A percentile compares a stretch with the other conserved stretches of the same genome.
phyloP scores from a whole-genome alignment of 2,113 vertebrate species.

The Epinephelus moara region DNA sequence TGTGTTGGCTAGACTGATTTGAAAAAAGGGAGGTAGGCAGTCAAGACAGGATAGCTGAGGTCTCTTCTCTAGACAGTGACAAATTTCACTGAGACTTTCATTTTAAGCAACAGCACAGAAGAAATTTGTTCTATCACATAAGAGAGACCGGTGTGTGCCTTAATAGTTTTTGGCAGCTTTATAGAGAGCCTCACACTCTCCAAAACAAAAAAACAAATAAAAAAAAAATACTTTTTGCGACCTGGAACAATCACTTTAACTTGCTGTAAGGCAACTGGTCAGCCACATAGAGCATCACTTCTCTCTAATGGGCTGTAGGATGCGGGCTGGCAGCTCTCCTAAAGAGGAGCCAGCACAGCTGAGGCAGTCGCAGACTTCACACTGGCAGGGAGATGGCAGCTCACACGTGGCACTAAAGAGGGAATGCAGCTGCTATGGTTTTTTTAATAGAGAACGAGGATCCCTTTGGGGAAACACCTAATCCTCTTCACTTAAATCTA shows the following conservation, averaged over 20 bases:
- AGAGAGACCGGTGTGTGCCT: slow-evolving; percentile 9
- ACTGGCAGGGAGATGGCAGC: slow-evolving; percentile 42
- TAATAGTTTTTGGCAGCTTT: slow-evolving; percentile 45
- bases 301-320: slow-evolving; percentile 47
- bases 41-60: slow-evolving; percentile 43
- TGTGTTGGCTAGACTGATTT: slow-evolving; percentile 55
- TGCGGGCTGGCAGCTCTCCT: slow-evolving; percentile 30
- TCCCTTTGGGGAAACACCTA: slow-evolving; percentile 66
- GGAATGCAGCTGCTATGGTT: slow-evolving; percentile 42
- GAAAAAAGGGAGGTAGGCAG: slow-evolving; percentile 51
- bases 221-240: neutral
- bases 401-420: slow-evolving; percentile 48
- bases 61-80: slow-evolving; percentile 67
- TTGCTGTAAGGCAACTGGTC: slow-evolving; percentile 27
- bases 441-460: slow-evolving; percentile 27
- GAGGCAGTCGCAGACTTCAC: slow-evolving; percentile 19
- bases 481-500: slow-evolving; percentile 53
- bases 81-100: slow-evolving; percentile 69
- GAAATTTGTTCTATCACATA: slow-evolving; percentile 41
- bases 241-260: slow-evolving; percentile 49
- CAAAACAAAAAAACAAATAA: slow-evolving; percentile 17
- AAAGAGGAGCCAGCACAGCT: slow-evolving; percentile 36
- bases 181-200: slow-evolving; percentile 24
- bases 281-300: slow-evolving; percentile 41
- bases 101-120: slow-evolving; percentile 56